A percentile compares a stretch with the other conserved stretches of the same genome.
Evolutionary conservation across 2,797 vertebrate genomes (phyloP).

Genomic region (Bucorvus abyssinicus): DNA sequence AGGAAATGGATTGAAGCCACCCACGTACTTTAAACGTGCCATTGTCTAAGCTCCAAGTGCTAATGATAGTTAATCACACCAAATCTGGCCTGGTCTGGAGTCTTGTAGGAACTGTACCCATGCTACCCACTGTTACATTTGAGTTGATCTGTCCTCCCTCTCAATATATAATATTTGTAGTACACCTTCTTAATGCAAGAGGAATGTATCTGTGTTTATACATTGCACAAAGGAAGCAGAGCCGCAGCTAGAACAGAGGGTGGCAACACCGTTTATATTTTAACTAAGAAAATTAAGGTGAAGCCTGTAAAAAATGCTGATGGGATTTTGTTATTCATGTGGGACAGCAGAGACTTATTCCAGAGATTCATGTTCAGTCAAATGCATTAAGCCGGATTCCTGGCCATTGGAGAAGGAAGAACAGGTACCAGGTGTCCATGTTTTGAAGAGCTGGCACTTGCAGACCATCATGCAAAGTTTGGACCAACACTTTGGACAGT

Average conservation of each 20-base stretch:
- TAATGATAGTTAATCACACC: background rate
- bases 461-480: background rate
- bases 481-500: background rate
- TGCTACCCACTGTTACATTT: background rate
- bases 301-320: background rate
- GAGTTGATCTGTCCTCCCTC: background rate
- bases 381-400: background rate
- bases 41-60: constrained; percentile 11
- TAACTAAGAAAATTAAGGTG: background rate
- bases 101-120: rapidly evolving
- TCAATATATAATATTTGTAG: background rate
- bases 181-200: background rate
- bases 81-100: background rate
- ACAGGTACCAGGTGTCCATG: background rate
- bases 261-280: background rate
- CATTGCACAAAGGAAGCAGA: background rate
- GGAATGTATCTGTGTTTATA: background rate
- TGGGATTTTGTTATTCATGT: background rate
- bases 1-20: constrained; percentile 34
- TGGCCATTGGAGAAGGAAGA: background rate
- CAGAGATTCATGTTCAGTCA: background rate
- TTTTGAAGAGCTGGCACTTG: background rate
- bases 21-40: background rate
- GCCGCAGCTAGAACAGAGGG: background rate
- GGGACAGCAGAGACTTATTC: background rate